Base-by-base conservation (phyloP, 2,113 vertebrate species). In the Otocyon megalotis region DNA sequence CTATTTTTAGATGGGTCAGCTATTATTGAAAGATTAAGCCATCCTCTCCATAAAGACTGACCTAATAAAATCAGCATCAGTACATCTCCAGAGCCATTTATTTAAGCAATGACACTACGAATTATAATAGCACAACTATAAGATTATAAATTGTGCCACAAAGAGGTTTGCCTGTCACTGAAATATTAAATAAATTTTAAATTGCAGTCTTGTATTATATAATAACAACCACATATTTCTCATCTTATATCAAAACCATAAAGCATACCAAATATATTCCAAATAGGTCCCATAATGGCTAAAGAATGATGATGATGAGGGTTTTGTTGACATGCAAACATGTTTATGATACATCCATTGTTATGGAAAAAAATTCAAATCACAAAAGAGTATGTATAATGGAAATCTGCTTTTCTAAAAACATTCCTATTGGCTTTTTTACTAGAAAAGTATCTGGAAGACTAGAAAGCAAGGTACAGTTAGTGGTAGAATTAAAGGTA, bases 1-100 rank as follows among this genome's bases (percentile, higher is more conserved):
- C 65, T 67, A 95, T 92, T 95, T 93, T 96, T 67, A 96, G 26
- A 90, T 37, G 28, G 71, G n/a, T 30, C 80, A 93, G 53, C 30
- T 58, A 63, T 16, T 28, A 53, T 2, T 28, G 72, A 82, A 48
- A 79, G 28, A 79, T 1, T 20, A 82, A 83, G 32, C 5, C 24
- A 58, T 79, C 84, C 48, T 50, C 76, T 71, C 37, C 32, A 17
- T 77, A 72, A 96, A 11, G 60, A 60, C 19, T 48, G 10, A 8
- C 11, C 79, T 82, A 74, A 65, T 50, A 88, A 86, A 92, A 7
- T 58, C 10, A 54, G n/a, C 16, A 58, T 24, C 32, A 81, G 74
- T 54, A 60, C 20, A 83, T 63, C 32, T 88, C 20, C 76, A 30
- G 53, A 88, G 54, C 13, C 6, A 37, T 28, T 95, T 90, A 85